Base-by-base conservation (phyloP, 2,113 vertebrate genomes). In the Melanostigma gelatinosum region DNA sequence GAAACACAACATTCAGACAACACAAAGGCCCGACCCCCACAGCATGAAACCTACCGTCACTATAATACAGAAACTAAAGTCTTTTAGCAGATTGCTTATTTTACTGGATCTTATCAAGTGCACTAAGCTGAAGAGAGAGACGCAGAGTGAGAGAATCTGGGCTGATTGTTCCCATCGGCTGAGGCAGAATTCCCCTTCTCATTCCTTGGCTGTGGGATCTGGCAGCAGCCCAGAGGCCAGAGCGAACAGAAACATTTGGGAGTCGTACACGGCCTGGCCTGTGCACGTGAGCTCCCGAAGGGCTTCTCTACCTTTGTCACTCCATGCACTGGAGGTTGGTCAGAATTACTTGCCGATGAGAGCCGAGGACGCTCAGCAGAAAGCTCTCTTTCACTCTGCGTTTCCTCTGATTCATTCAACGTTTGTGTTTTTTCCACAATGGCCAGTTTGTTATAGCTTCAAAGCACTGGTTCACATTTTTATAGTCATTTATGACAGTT, bases 181-280 rank as follows among this genome's bases (percentile, higher is more conserved):
- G 2, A 55, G 16, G 64, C 86, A 85, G 85, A 86, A 75, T 72
- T 80, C 73, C 79, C 84, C 82, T 73, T 32, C 72, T 75, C 77
- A 83, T 72, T 85, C 57, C 77, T 75, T 46, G 72, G 83, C 75
- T 42, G 42, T 79, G 68, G 42, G 62, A 50, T 57, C 77, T 82
- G 68, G 85, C 46, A 77, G 66, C 62, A 46, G 52, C 69, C 79
- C 89, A 36, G 58, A 80, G 68, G 67, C 9, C 1, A 85, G 65
- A 78, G 76, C 3, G 18, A 87, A 84, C 74, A 70, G n/a, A 77
- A 82, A 82, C 72, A 81, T 66, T 82, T 69, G 32, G 27, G 71
- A 83, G 79, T 24, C 11, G 20, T 64, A 55, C 38, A 29, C 27
- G 6, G 36, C 27, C 10, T 24, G 72, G 57, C 13, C 48, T 68